phyloP scores from a whole-genome alignment of 2,888 invertebrate species.

The Pilophorus perplexus region DNA sequence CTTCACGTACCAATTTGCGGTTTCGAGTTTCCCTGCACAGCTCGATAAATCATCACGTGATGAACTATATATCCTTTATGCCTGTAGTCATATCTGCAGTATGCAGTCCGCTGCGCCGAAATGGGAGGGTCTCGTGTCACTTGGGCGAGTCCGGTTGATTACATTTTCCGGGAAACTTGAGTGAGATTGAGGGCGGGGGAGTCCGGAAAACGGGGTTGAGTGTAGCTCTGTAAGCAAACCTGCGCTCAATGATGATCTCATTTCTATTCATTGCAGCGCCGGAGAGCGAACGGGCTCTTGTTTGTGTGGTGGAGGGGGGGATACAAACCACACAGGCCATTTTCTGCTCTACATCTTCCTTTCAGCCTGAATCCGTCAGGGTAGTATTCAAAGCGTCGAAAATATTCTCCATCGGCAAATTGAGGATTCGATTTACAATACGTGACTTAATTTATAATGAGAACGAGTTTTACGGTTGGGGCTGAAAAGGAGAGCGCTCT shows the following conservation, averaged over 20 bases:
- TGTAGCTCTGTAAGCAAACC: constrained; percentile 17
- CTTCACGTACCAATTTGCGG: too few relatives aligned
- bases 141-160: constrained; percentile 13
- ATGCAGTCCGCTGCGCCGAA: neutral
- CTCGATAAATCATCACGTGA: too few relatives aligned
- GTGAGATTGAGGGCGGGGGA: neutral
- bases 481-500: too few relatives aligned
- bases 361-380: constrained; percentile 11
- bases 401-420: too few relatives aligned
- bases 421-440: too few relatives aligned
- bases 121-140: constrained; percentile 6
- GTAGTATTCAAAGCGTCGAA: too few relatives aligned
- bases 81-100: neutral
- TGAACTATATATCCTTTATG: too few relatives aligned
- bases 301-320: too few relatives aligned
- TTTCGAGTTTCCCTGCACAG: too few relatives aligned
- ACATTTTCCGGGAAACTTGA: neutral
- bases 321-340: constrained; percentile 8
- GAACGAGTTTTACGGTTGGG: too few relatives aligned
- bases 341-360: constrained; percentile 25
- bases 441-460: too few relatives aligned
- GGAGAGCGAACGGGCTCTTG: too few relatives aligned
- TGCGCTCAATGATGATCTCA: constrained; percentile 39
- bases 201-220: constrained; percentile 18
- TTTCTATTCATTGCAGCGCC: constrained; percentile 36